Evolutionary conservation across 2,113 vertebrate species (phyloP), one percentile per base, ranked within the genome.

Genomic region (Oceanodroma tethys): DNA sequence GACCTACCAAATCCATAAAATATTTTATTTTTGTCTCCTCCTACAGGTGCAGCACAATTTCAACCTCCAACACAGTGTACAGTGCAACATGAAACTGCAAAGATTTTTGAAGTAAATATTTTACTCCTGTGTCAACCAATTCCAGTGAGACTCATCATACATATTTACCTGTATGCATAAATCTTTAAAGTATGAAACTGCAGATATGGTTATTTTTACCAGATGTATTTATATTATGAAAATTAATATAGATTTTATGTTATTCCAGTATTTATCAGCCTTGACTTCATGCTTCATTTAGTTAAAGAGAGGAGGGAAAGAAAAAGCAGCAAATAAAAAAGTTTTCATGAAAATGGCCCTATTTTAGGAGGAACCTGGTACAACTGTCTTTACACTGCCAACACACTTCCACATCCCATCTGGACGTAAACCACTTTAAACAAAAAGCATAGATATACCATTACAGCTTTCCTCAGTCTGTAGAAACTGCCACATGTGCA

Each of bases 401-500:
- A 13, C n/a, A 52, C 7, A 36, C n/a, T 90, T 85, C 81, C 89
- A 73, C n/a, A 0, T 14, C 42, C 47, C 55, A 52, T 58, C 81
- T 91, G 60, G 74, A 78, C 5, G 18, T 20, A 60, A 88, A 93
- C 73, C 42, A 70, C 76, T 71, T 75, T 38, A 86, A 95, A 82
- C 36, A 78, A 68, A 91, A 83, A 67, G 6, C 58, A 67, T 0
- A 88, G 60, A 76, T 93, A 94, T 56, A 84, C 14, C 4, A 55
- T 87, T 83, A 91, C 87, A 94, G 81, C 27, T 68, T 52, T 67
- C 60, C 87, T 88, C 38, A 56, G 18, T 38, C 71, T 95, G 52
- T 90, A 81, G 84, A 81, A 96, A 92, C 50, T 95, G 74, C 88
- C 94, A 95, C 79, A 92, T 96, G 84, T 84, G 81, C 84, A 95